These are phyloP conservation scores for Drosophila anomelani DNA, from an alignment of 2,888 invertebrate species.

Conservation along the genomic window DNA sequence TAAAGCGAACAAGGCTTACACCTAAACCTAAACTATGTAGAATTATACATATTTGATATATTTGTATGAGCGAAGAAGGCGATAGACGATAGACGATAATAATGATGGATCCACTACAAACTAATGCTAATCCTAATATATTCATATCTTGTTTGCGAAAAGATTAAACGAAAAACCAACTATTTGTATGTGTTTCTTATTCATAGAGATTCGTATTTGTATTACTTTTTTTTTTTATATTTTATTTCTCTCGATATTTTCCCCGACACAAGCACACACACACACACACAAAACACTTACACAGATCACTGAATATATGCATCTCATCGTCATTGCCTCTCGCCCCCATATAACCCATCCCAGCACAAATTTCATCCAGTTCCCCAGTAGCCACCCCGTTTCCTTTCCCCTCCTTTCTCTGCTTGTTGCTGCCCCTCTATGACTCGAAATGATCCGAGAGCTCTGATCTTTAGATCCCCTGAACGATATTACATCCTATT, in stretches of 20 bases:
- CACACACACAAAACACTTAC: background rate
- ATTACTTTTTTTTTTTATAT: background rate
- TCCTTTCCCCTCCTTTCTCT: background rate
- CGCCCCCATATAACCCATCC: background rate
- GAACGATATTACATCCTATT: background rate
- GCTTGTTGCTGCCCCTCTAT: constrained; percentile 5
- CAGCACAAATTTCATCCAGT: background rate
- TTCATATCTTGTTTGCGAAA: constrained; percentile 76
- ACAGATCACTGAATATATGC: constrained; percentile 3
- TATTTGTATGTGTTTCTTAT: constrained; percentile 80
- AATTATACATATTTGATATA: constrained; percentile 15
- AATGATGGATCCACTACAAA: constrained; percentile 33
- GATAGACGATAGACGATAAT: constrained; percentile 23
- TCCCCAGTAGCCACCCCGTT: background rate
- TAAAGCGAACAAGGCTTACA: constrained; percentile 16
- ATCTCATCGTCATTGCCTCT: constrained; percentile 1
- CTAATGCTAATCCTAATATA: constrained; percentile 54
- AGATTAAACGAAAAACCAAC: constrained; percentile 72
- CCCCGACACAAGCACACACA: background rate
- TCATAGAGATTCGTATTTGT: constrained; percentile 28
- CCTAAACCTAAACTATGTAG: constrained; percentile 15
- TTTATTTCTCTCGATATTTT: constrained; percentile 1
- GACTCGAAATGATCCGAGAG: background rate
- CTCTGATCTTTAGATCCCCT: background rate
- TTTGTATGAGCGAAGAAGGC: constrained; percentile 10